Conservation (phyloP, 2,888 invertebrate species). For the Rhabditophanes sp. region DNA sequence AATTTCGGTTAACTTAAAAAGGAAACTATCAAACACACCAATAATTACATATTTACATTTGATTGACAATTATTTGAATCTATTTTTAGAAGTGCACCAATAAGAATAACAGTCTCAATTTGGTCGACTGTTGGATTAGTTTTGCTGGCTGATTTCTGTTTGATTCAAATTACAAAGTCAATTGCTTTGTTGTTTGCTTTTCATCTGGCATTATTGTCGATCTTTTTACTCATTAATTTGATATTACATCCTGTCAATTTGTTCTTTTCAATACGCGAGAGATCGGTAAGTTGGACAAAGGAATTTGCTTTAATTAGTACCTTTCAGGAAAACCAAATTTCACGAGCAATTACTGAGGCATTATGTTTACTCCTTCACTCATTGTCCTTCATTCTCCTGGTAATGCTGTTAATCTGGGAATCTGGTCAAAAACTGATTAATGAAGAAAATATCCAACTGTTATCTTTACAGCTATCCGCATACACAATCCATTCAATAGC, state of each 20-base stretch:
- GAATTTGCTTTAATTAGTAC: not conserved
- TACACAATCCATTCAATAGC: conserved; percentile 13
- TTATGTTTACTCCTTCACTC: conserved; percentile 10
- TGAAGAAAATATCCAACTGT: conserved; percentile 7
- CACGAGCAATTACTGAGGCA: conserved; percentile 10
- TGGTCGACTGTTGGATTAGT: conserved; percentile 10
- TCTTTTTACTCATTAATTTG: conserved; percentile 26
- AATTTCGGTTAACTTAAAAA: not conserved
- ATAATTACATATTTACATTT: not conserved
- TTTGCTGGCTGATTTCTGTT: conserved; percentile 9
- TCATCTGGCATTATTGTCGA: conserved; percentile 27
- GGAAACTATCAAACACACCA: not conserved
- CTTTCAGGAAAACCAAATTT: conserved; percentile 9
- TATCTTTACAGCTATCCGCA: conserved; percentile 11
- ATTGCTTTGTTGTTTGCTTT: conserved; percentile 21
- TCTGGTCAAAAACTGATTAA: not conserved
- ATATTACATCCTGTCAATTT: conserved; percentile 28
- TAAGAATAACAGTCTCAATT: conserved; percentile 10
- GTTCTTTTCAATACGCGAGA: conserved; percentile 10
- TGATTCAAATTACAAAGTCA: conserved; percentile 10
- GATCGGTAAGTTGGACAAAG: conserved; percentile 1
- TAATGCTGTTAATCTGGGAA: conserved; percentile 15
- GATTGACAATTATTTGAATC: conserved; percentile 1
- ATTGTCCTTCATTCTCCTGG: conserved; percentile 10
- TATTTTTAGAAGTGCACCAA: conserved; percentile 10